Conservation (phyloP, 2,113 vertebrate species). For the Loxodonta africana region DNA sequence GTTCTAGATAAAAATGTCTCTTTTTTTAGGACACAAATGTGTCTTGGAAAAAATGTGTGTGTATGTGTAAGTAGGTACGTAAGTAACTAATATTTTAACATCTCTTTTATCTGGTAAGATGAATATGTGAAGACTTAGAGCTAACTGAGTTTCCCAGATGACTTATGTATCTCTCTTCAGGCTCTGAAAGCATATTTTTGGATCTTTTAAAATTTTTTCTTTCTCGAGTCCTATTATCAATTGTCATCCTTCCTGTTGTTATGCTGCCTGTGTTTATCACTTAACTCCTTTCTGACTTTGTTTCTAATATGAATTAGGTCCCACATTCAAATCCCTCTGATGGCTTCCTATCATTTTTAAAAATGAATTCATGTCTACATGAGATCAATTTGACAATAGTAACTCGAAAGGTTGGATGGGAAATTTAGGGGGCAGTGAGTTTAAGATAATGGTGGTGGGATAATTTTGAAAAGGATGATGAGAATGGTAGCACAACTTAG, state of each 20-base stretch:
- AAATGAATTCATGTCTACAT: background rate
- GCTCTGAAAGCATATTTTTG: background rate
- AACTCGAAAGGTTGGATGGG: too few species aligned
- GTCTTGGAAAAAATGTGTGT: background rate
- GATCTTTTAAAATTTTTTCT: background rate
- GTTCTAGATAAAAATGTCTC: background rate
- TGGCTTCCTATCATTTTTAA: background rate
- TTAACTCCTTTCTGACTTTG: background rate
- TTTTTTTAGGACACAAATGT: background rate
- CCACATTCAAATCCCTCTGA: background rate
- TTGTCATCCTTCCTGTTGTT: background rate
- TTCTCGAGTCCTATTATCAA: background rate
- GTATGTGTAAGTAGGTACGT: too few species aligned
- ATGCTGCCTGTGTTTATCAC: background rate
- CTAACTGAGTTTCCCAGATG: background rate
- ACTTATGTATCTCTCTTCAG: background rate
- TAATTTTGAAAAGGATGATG: too few species aligned
- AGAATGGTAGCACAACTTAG: too few species aligned
- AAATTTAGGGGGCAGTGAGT: too few species aligned
- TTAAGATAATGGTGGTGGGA: too few species aligned
- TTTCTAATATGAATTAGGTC: background rate
- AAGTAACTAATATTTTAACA: conserved; percentile 12
- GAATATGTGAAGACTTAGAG: background rate
- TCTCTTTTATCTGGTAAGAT: background rate
- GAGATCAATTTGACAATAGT: too few species aligned